Evolutionary conservation across 2,888 invertebrate species (phyloP), one percentile per base, ranked within the genome.

Genomic region (Oligia strigilis): DNA sequence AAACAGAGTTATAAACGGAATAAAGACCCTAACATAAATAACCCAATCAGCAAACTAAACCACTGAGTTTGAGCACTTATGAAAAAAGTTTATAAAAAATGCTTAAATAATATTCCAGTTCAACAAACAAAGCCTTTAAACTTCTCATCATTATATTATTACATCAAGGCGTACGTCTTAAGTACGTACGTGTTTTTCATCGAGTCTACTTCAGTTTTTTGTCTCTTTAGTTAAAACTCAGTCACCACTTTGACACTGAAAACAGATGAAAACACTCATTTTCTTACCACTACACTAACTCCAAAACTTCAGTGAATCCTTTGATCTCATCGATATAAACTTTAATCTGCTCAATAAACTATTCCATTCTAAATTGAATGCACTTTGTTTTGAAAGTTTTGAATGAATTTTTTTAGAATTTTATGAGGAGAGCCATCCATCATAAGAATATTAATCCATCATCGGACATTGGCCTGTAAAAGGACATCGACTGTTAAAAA

Each of bases 311-410:
- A 64, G n/a, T 40, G 13, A 66, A 72, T 36, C 73, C 29, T 55
- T 79, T 66, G 5, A 81, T 74, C 70, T 73, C 64, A 55, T 72
- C 67, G 72, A 72, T 75, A 49, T 69, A 36, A 82, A 82, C 60
- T 86, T 70, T 4, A 46, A 13, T 55, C 69, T 52, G 60, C 14
- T 60, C 13, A 55, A 29, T 29, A 29, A 72, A 75, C 72, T 72
- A 75, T 75, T 65, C 14, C 17, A 80, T 49, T 84, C 23, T 36
- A 60, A 82, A 82, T 36, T 60, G 52, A 66, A 81, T 66, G 62
- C 46, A 74, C 43, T 73, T 84, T 78, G 43, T 62, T 84, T 62
- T 23, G 6, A 78, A 49, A 69, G 62, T 84, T 69, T 69, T 49
- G 14, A 62, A 66, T 43, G 5, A 13, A 2, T 52, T 60, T 77